Evolutionary conservation across 2,888 invertebrate genomes (phyloP), one percentile per base, ranked within the genome.

Genomic region (Tiliacea citrago): DNA sequence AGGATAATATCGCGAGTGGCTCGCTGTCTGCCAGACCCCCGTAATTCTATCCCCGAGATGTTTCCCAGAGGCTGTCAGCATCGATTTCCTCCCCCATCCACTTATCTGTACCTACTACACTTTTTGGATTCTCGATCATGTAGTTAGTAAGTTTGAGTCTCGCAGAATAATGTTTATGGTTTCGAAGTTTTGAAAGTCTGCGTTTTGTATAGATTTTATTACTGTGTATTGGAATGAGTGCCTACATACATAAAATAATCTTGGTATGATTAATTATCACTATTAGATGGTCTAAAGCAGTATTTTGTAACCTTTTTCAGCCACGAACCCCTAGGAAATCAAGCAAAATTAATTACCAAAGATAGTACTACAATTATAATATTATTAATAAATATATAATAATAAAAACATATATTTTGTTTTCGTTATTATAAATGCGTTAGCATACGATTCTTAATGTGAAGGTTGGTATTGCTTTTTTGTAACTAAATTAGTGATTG

Each of bases 1-100:
- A 81, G 87, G 75, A 86, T 89, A 91, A 91, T 92, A 91, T 89
- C 81, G 88, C 82, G 87, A 91, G 90, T 90, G 89, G 88, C 87
- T 73, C 76, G 75, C 67, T 71, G 82, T 73, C 78, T 81, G 77
- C 86, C 89, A 86, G 87, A 88, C 72, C 84, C 72, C 77, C 68
- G 87, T 89, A 90, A 91, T 91, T 88, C 83, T 75, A 86, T 85
- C 85, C 81, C 80, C 61, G 87, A 83, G 90, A 89, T 87, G 80
- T 84, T 80, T 71, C 68, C 82, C 88, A 88, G 86, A 77, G 84
- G 81, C 79, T 83, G 86, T 86, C 89, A 79, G 83, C 74, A 88
- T 82, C 86, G 86, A 89, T 90, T 91, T 88, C 74, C 78, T 88
- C 78, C 75, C 81, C 79, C 84, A 88, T 81, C 81, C 70, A 88